Percentiles rank a stretch among this genome's conserved stretches.
Evolutionary conservation across 2,888 invertebrate genomes (phyloP).

Genomic region (Caenorhabditis uteleia): DNA sequence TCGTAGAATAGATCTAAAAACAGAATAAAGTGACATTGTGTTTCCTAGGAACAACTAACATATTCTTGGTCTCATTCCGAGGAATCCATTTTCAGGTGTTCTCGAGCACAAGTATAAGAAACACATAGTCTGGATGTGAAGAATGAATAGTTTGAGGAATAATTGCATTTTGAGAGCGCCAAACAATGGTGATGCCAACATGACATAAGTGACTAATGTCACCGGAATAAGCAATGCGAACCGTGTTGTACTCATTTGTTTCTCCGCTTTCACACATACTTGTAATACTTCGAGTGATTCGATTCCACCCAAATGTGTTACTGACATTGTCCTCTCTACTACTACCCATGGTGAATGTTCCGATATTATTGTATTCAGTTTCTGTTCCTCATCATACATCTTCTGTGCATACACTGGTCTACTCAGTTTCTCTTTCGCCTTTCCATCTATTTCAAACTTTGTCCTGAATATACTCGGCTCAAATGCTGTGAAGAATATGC

Average conservation of each 20-base stretch:
- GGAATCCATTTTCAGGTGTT: slow-evolving; percentile 64
- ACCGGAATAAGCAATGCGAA: slow-evolving; percentile 59
- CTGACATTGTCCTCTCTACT: slow-evolving; percentile 24
- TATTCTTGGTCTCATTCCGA: slow-evolving; percentile 60
- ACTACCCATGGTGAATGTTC: slow-evolving; percentile 52
- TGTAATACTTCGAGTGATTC: slow-evolving; percentile 46
- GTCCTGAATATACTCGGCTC: slow-evolving; percentile 40
- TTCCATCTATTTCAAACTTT: slow-evolving; percentile 43
- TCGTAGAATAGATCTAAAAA: slow-evolving; percentile 66
- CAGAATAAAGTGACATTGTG: not conserved
- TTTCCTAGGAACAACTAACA: slow-evolving; percentile 43
- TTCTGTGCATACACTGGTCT: slow-evolving; percentile 37
- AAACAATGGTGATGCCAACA: slow-evolving; percentile 64
- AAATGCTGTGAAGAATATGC: slow-evolving; percentile 48
- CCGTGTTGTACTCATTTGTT: slow-evolving; percentile 60
- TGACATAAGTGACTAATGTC: slow-evolving; percentile 59
- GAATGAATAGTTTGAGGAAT: slow-evolving; percentile 60
- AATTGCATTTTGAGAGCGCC: slow-evolving; percentile 65
- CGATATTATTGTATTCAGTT: slow-evolving; percentile 29
- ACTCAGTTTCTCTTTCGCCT: slow-evolving; percentile 24
- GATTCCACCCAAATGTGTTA: slow-evolving; percentile 27
- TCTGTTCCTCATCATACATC: slow-evolving; percentile 26
- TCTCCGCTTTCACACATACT: slow-evolving; percentile 60
- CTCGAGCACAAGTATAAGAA: slow-evolving; percentile 65
- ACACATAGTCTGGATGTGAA: slow-evolving; percentile 64